Percentiles rank a stretch among this genome's conserved stretches.
Evolutionary conservation across 2,888 invertebrate species (phyloP).

Genomic region (Drosophila lutescens): DNA sequence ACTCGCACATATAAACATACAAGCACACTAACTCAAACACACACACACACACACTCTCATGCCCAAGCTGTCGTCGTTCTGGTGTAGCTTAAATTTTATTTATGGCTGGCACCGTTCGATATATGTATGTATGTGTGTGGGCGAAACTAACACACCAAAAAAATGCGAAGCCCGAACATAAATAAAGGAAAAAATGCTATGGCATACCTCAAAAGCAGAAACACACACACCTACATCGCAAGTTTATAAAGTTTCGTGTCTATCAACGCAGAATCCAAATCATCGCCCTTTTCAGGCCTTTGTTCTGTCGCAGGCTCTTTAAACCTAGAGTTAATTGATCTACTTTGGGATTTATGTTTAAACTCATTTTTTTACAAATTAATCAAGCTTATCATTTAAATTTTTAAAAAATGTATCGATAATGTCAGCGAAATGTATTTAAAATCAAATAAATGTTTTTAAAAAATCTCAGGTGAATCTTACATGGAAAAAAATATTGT

Average conservation of each 20-base stretch:
- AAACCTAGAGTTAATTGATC: background rate
- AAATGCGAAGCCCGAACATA: constrained; percentile 26
- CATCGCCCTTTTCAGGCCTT: constrained; percentile 30
- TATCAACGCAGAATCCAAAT: constrained; percentile 64
- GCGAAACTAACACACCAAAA: constrained; percentile 54
- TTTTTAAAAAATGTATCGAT: too few relatives aligned
- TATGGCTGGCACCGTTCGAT: constrained; percentile 67
- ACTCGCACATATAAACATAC: constrained; percentile 17
- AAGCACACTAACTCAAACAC: constrained; percentile 17
- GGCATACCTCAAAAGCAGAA: constrained; percentile 29
- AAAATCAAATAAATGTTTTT: too few relatives aligned
- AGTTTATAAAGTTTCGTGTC: constrained; percentile 72
- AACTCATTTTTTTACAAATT: too few relatives aligned
- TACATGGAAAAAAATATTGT: too few relatives aligned
- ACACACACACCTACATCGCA: constrained; percentile 22
- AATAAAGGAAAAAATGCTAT: constrained; percentile 29
- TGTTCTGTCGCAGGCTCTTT: background rate
- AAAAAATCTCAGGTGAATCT: too few relatives aligned
- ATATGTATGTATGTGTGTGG: constrained; percentile 22
- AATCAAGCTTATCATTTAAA: too few relatives aligned
- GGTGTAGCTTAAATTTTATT: constrained; percentile 77
- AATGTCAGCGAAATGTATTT: too few relatives aligned
- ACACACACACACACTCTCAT: constrained; percentile 25
- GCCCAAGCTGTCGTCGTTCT: constrained; percentile 58
- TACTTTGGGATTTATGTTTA: too few relatives aligned